These are phyloP conservation scores for Anolis apletophallus DNA, from an alignment of 2,797 vertebrate genomes.

Conservation along the genomic window DNA sequence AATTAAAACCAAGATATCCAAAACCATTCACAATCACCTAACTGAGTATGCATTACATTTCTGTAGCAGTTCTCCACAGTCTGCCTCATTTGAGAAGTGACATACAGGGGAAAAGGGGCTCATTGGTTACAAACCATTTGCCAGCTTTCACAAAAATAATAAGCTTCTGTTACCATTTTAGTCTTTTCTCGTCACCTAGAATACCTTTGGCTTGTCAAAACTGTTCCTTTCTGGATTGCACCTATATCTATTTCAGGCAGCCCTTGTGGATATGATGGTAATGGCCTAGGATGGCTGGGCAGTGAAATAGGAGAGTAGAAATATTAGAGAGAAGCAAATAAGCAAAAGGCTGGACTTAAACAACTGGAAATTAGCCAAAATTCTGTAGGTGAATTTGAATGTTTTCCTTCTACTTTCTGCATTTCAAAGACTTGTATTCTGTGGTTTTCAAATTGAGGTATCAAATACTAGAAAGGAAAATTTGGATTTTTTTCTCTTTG, in stretches of 20 bases:
- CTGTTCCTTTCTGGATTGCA: not conserved
- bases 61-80: slow-evolving; percentile 49
- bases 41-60: slow-evolving; percentile 70
- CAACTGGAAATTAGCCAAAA: not conserved
- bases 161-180: slow-evolving; percentile 42
- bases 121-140: slow-evolving; percentile 44
- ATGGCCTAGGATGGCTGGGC: not conserved
- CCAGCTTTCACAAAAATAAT: slow-evolving; percentile 54
- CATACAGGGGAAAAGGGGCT: slow-evolving; percentile 35
- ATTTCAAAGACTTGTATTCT: not conserved
- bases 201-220: slow-evolving; percentile 45
- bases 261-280: slow-evolving; percentile 5
- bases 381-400: not conserved
- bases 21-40: slow-evolving; percentile 56
- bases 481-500: too few relatives aligned
- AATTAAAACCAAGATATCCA: slow-evolving; percentile 71
- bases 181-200: slow-evolving; percentile 44
- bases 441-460: not conserved
- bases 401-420: not conserved
- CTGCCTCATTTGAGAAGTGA: slow-evolving; percentile 59
- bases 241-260: slow-evolving; percentile 23
- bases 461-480: too few relatives aligned
- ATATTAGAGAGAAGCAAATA: not conserved
- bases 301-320: not conserved
- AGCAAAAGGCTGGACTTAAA: slow-evolving; percentile 7